A percentile compares a stretch with the other conserved stretches of the same genome.
Evolutionary conservation across 2,797 vertebrate genomes (phyloP).

Genomic region (Naso thynnoides): DNA sequence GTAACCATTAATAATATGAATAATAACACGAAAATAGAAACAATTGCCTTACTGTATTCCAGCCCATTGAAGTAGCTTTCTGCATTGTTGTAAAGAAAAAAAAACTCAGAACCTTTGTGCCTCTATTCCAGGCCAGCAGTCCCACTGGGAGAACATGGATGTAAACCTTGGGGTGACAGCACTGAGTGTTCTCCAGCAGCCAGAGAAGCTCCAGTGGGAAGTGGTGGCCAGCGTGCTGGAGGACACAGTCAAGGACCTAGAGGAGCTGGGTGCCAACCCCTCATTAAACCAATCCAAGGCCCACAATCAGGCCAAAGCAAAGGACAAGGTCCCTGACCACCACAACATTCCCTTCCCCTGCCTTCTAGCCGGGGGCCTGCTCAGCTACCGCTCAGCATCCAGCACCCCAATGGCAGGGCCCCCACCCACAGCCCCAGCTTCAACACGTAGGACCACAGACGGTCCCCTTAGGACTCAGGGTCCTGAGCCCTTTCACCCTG

Average conservation of each 20-base stretch:
- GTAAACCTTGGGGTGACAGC: slow-evolving; percentile 95
- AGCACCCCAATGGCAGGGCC: slow-evolving; percentile 89
- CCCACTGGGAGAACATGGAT: slow-evolving; percentile 96
- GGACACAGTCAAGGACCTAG: slow-evolving; percentile 98
- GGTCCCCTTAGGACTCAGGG: slow-evolving; percentile 93
- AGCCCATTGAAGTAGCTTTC: no score
- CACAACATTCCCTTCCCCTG: slow-evolving; percentile 99
- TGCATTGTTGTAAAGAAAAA: not conserved
- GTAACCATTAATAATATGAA: no score
- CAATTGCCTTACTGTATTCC: no score
- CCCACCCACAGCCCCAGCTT: slow-evolving; percentile 68
- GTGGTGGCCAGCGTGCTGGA: slow-evolving; percentile 98
- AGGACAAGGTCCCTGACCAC: slow-evolving; percentile 94
- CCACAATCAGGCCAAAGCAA: slow-evolving; percentile 89
- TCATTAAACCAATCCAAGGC: slow-evolving; percentile 92
- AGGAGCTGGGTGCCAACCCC: slow-evolving; percentile 96
- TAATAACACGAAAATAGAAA: no score
- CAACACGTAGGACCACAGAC: slow-evolving; percentile 88
- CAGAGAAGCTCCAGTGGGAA: slow-evolving; percentile 99
- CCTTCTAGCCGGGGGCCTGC: slow-evolving; percentile 94
- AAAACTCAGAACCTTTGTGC: not conserved
- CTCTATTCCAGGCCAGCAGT: slow-evolving; percentile 88
- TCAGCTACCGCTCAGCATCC: slow-evolving; percentile 94
- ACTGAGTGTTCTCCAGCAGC: slow-evolving; percentile 96
- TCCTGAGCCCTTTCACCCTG: slow-evolving; percentile 81